Base-by-base conservation (phyloP, 2,888 invertebrate genomes). In the Zonitis immaculata region DNA sequence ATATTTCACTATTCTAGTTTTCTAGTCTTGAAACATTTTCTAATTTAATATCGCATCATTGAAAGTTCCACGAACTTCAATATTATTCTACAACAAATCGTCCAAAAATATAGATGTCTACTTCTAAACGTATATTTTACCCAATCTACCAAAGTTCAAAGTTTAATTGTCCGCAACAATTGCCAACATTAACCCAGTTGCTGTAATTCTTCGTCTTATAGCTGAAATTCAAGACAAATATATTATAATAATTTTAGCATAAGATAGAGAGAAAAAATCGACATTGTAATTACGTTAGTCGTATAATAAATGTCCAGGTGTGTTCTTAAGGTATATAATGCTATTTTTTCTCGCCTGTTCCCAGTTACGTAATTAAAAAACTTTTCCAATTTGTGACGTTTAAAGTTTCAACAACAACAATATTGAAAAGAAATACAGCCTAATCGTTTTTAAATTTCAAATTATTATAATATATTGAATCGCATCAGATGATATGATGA, bases 131-230 rank as follows among this genome's bases (percentile, higher is more conserved):
- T 39, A 39, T 6, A 39, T 11, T 39, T 39, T 20, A 20, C 20
- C 11, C 11, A 6, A 35, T 8, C 35, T 39, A 6, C 5, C 9
- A 20, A 39, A 18, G 39, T 39, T 39, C 3, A 39, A 39, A 39
- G 39, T 39, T 39, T 39, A 39, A 39, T 39, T 39, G 18, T 39
- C 20, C 39, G n/a, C 39, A 39, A 39, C 39, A 39, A 39, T 20
- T 39, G 39, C n/a, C 2, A 2, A 20, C 20, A n/a, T 35, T 39
- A 39, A 39, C 11, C 39, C 9, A 39, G 18, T 39, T 39, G 18
- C 6, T n/a, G 11, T 5, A n/a, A n/a, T n/a, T n/a, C n/a, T n/a
- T n/a, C n/a, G n/a, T n/a, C n/a, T n/a, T n/a, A n/a, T 22, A 22
- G 22, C 5, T 5, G 22, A 22, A 22, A 4, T 22, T 22, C 22